Base-by-base conservation (phyloP, 2,888 invertebrate genomes). In the Anoncus sp. region DNA sequence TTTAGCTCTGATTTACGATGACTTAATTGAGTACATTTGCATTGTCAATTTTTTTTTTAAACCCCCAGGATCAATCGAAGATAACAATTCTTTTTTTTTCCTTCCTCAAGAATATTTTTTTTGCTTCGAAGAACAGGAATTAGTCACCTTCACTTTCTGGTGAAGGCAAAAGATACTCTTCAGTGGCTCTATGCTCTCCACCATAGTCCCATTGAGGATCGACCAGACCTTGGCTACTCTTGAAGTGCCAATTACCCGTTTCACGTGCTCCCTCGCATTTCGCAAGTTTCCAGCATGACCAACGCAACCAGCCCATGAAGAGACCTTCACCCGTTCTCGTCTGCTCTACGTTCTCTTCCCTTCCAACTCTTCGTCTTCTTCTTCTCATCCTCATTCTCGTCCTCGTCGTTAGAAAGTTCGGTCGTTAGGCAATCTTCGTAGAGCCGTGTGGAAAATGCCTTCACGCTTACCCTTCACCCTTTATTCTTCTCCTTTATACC, bases 281-380 rank as follows among this genome's bases (percentile, higher is more conserved):
- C 20, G 57, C 40, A 55, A 43, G 31, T 27, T 27, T 27, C 27
- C 27, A 53, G 22, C 38, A 27, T 40, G 66, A 18, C 27, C 9
- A n/a, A 7, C 45, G 31, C 67, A 35, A 57, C 38, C 31, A 51
- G 67, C 53, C 20, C 79, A 70, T 71, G 75, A 78, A 70, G 76
- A 70, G 60, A 60, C 77, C 75, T 53, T n/a, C 74, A 70, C 67
- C 80, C 76, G 79, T 69, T 82, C 76, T 67, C 62, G 60, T 67
- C 20, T 38, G n/a, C 10, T 31, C 18, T 59, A 14, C 65, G 12
- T 62, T 51, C 70, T 22, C 24, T 51, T n/a, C 18, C 10, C 43
- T 40, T 43, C 45, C 63, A 24, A 10, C 10, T 31, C 57, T 20
- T 47, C 62, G 10, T 27, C 55, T 40, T 63, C 45, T 66, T 38